Evolutionary conservation across 2,113 vertebrate genomes (phyloP).

Genomic region (Gymnocephalus cernua): DNA sequence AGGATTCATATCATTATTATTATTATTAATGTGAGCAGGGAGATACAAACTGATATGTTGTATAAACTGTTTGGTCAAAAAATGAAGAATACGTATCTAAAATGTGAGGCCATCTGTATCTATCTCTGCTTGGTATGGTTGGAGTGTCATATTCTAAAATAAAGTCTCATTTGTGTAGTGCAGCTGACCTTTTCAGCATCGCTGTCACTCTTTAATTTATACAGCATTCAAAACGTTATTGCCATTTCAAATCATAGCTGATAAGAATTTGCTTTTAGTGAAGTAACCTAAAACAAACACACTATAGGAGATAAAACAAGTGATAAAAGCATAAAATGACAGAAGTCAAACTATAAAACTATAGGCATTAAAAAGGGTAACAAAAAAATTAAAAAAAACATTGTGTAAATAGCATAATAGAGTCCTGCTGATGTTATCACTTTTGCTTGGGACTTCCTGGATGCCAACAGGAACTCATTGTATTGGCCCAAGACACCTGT

Average conservation of each 20-base stretch:
- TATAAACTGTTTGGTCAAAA: background rate
- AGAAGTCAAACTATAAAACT: background rate
- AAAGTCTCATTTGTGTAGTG: too few relatives aligned
- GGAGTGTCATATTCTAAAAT: background rate
- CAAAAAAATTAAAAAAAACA: too few relatives aligned
- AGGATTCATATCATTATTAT: background rate
- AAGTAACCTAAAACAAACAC: background rate
- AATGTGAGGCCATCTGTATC: background rate
- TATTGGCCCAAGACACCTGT: slow-evolving; percentile 2
- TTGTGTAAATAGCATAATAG: background rate
- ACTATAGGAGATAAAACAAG: background rate
- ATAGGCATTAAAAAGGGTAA: background rate
- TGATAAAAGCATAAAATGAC: background rate
- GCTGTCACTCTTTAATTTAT: background rate
- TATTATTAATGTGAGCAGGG: background rate
- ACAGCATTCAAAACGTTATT: background rate
- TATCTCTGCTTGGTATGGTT: background rate
- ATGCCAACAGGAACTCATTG: background rate
- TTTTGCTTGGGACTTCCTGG: slow-evolving; percentile 17
- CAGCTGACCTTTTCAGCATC: background rate
- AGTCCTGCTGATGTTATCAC: background rate
- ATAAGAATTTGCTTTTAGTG: background rate
- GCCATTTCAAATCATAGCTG: background rate
- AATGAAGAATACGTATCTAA: background rate
- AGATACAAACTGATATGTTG: background rate